Evolutionary conservation across 2,888 invertebrate genomes (phyloP).

Genomic region (Anorthoa munda): DNA sequence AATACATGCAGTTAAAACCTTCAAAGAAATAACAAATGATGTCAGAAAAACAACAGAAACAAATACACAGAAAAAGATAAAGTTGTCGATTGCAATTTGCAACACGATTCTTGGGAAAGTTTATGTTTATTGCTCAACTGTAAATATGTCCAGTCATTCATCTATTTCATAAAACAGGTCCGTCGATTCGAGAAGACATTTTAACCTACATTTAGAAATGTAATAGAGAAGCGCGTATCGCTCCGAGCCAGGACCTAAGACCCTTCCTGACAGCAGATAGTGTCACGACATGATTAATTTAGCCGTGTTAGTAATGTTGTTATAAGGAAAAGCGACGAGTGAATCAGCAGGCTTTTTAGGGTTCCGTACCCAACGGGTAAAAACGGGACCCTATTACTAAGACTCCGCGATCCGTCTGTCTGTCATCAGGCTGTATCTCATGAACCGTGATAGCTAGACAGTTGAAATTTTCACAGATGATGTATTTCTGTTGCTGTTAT

Average conservation of each 20-base stretch:
- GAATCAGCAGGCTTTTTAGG: too few species aligned
- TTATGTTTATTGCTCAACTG: conserved; percentile 15
- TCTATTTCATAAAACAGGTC: conserved; percentile 22
- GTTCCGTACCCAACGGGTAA: too few species aligned
- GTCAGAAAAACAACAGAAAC: conserved; percentile 65
- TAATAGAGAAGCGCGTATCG: conserved; percentile 79
- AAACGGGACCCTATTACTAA: too few species aligned
- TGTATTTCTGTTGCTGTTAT: too few species aligned
- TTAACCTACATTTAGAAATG: conserved; percentile 80
- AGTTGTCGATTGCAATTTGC: conserved; percentile 16
- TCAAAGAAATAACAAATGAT: conserved; percentile 64
- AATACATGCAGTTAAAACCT: conserved; percentile 54
- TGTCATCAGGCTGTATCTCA: too few species aligned
- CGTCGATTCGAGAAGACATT: conserved; percentile 57
- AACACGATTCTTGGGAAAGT: conserved; percentile 31
- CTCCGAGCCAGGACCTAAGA: conserved; percentile 80
- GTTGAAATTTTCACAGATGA: too few species aligned
- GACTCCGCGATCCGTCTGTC: too few species aligned
- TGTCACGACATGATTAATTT: conserved; percentile 72
- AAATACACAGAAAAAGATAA: conserved; percentile 57
- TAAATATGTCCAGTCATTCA: conserved; percentile 30
- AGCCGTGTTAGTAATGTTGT: conserved; percentile 48
- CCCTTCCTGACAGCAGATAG: conserved; percentile 78
- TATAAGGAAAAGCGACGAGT: conserved; percentile 11
- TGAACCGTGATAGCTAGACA: too few species aligned